Conservation (phyloP, 2,113 vertebrate species). For the Chloebia gouldiae region DNA sequence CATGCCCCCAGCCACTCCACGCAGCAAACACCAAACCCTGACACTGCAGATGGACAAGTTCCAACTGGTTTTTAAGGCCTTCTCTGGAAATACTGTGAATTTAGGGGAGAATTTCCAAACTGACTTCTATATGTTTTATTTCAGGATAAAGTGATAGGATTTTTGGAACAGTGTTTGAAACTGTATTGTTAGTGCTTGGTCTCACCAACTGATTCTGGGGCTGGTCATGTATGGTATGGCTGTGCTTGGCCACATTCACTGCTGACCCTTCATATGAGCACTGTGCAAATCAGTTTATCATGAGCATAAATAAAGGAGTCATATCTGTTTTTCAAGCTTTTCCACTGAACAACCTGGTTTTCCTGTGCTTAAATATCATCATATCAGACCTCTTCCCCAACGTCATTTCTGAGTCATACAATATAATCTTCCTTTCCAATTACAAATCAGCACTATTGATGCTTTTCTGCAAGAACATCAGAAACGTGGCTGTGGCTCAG, state of each 20-base stretch:
- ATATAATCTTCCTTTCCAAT: neutral
- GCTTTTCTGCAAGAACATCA: constrained; percentile 1
- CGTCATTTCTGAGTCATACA: neutral
- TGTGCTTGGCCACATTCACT: rapidly evolving
- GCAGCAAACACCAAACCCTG: neutral
- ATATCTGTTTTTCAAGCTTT: neutral
- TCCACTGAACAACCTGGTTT: neutral
- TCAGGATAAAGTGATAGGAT: neutral
- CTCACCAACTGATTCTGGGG: neutral
- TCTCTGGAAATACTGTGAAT: neutral
- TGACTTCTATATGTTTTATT: neutral
- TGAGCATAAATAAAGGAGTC: neutral
- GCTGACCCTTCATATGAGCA: neutral
- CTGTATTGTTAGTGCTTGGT: neutral
- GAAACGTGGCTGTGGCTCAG: neutral
- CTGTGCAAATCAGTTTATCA: neutral
- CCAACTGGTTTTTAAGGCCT: neutral
- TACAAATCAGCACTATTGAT: neutral
- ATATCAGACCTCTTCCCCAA: neutral
- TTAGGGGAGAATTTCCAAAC: neutral
- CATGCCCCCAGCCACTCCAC: rapidly evolving
- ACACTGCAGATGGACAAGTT: neutral
- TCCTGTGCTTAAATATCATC: neutral
- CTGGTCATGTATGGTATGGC: rapidly evolving
- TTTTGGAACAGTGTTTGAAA: neutral